These are phyloP conservation scores for Drosophila bifasciata DNA, from an alignment of 1,140 invertebrate genomes.

Conservation along the genomic window DNA sequence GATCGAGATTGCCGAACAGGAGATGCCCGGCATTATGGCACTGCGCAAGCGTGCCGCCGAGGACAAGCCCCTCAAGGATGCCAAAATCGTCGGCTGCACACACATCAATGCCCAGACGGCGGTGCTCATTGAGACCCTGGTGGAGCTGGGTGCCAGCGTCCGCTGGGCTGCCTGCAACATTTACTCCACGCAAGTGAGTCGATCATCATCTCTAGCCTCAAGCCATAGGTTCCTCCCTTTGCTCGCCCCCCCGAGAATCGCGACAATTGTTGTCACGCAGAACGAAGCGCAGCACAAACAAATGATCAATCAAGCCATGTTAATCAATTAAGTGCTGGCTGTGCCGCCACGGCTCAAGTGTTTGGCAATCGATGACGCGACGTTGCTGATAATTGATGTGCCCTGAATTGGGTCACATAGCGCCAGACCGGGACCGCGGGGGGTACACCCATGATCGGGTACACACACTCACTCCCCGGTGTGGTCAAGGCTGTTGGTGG, in stretches of 20 bases:
- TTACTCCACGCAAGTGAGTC: conserved; percentile 94
- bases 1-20: conserved; percentile 99
- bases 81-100: conserved; percentile 98
- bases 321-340: conserved; percentile 58
- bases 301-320: conserved; percentile 78
- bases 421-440: no score
- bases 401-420: conserved; percentile 57
- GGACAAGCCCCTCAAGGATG: conserved; percentile 97
- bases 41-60: conserved; percentile 94
- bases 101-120: conserved; percentile 99
- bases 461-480: background rate
- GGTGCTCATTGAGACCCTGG: conserved; percentile 96
- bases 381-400: conserved; percentile 70
- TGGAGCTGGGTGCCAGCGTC: conserved; percentile 94
- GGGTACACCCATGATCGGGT: background rate
- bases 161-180: conserved; percentile 99
- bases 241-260: conserved; percentile 7
- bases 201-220: background rate
- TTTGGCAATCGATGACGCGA: conserved; percentile 73
- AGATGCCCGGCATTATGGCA: conserved; percentile 99
- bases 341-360: conserved; percentile 60
- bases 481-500: background rate
- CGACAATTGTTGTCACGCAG: conserved; percentile 70
- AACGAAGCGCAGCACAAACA: conserved; percentile 58
- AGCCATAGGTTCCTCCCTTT: background rate